Evolutionary conservation across 2,797 vertebrate genomes (phyloP), one percentile per base, ranked within the genome.

Genomic region (Megalops cyprinoides): DNA sequence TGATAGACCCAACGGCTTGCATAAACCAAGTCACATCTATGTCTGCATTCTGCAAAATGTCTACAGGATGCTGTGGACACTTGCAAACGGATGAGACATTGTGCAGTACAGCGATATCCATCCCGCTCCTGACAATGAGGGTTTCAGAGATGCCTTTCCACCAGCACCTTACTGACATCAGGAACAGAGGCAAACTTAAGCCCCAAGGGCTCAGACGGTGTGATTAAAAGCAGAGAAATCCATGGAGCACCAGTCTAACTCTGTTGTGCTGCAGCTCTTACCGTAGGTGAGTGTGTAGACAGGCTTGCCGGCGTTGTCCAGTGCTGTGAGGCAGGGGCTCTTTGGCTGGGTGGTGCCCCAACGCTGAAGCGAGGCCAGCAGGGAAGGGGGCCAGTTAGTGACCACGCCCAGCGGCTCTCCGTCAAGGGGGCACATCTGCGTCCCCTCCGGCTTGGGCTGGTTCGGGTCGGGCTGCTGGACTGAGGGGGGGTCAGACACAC

Each of bases 401-500:
- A 93, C 94, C 84, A 91, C 83, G 0, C 93, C 92, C 2, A 96
- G 86, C 10, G 95, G 93, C 10, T 98, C 97, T 39, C 97, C 97
- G 67, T 94, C 93, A 14, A 98, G 91, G 60, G 96, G 92, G 15
- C 89, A 94, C 91, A 94, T 96, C 85, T 94, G 94, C 58, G 92
- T 91, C 82, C 98, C 98, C 89, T 98, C 97, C 0, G 97, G 95
- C 90, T 96, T 97, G 25, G 97, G 98, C 91, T 98, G 97, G 88
- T 96, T 96, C 12, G 97, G 97, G 86, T 98, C 97, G 6, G 96
- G 94, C 78, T 97, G 97, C 89, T 97, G 94, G 83, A 95, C 94
- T 95, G 80, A 81, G 90, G 31, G n/a, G 78, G 34, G 60, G 60
- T 65, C 10, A 25, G 18, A 71, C 18, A 42, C 39, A 42, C 20